These are phyloP conservation scores for Cacatua alba DNA, from an alignment of 2,113 vertebrate genomes.

Conservation along the genomic window DNA sequence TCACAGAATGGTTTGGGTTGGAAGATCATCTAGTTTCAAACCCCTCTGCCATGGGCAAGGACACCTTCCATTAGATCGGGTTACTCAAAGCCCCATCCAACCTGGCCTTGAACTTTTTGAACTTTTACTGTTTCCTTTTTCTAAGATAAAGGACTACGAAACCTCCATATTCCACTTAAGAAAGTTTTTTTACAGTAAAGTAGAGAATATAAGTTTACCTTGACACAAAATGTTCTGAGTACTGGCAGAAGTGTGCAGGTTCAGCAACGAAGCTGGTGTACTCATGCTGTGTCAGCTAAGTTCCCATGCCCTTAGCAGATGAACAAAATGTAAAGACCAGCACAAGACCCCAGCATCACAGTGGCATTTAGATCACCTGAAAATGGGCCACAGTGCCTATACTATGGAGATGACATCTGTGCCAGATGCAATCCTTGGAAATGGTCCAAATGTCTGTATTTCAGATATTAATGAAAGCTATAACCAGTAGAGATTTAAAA, in stretches of 20 bases:
- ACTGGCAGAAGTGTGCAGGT: background rate
- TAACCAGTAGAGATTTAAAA: background rate
- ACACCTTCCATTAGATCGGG: background rate
- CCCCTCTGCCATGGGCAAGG: background rate
- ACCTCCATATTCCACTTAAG: background rate
- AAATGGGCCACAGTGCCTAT: background rate
- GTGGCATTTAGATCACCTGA: background rate
- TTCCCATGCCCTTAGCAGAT: background rate
- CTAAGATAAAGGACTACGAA: background rate
- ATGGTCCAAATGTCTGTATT: background rate
- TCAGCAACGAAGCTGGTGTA: background rate
- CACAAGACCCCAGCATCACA: background rate
- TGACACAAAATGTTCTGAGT: background rate
- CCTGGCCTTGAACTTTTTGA: background rate
- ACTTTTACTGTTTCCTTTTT: background rate
- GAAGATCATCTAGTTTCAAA: background rate
- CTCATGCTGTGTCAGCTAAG: rapidly evolving
- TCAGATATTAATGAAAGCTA: background rate
- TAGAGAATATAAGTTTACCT: background rate
- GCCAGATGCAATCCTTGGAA: background rate
- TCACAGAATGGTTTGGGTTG: background rate
- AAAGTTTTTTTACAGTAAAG: background rate
- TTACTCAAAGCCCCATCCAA: background rate
- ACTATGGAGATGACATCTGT: background rate
- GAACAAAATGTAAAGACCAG: background rate